Evolutionary conservation across 2,888 invertebrate genomes (phyloP).

Genomic region (Phortica magna): DNA sequence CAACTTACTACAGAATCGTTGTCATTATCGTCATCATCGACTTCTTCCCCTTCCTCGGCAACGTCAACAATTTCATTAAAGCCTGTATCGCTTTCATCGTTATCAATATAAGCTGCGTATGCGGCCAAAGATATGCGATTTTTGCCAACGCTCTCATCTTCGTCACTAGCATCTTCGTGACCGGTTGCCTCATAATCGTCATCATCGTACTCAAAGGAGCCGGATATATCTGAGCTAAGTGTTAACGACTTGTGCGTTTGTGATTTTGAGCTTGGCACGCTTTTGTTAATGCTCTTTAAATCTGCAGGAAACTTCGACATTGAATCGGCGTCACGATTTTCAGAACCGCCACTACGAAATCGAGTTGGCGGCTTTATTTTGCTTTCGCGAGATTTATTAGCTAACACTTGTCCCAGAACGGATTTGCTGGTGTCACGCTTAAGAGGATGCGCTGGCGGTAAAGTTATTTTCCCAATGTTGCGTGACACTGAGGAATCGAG

Average conservation of each 20-base stretch:
- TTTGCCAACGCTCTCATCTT: background rate
- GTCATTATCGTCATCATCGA: slow-evolving; percentile 47
- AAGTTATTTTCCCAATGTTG: slow-evolving; percentile 46
- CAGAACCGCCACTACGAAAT: slow-evolving; percentile 43
- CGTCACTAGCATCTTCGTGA: slow-evolving; percentile 1
- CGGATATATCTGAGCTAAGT: slow-evolving; percentile 33
- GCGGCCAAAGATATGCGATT: background rate
- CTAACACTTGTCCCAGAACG: slow-evolving; percentile 44
- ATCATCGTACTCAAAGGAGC: slow-evolving; percentile 37
- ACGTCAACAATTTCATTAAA: slow-evolving; percentile 27
- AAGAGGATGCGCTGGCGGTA: slow-evolving; percentile 53
- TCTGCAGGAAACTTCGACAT: slow-evolving; percentile 38
- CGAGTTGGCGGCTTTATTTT: slow-evolving; percentile 32
- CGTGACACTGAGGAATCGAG: background rate
- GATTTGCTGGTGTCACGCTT: background rate
- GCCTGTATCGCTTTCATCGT: slow-evolving; percentile 35
- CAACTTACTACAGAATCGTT: slow-evolving; percentile 31
- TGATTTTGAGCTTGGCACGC: slow-evolving; percentile 36
- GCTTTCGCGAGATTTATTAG: slow-evolving; percentile 14
- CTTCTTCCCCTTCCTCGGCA: slow-evolving; percentile 41
- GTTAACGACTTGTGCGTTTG: slow-evolving; percentile 27
- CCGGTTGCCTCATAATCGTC: slow-evolving; percentile 46
- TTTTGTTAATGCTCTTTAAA: slow-evolving; percentile 2
- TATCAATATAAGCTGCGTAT: slow-evolving; percentile 24
- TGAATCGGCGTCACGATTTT: slow-evolving; percentile 40